Base-by-base conservation (phyloP, 1,140 invertebrate genomes). In the Trialeurodes vaporariorum region DNA sequence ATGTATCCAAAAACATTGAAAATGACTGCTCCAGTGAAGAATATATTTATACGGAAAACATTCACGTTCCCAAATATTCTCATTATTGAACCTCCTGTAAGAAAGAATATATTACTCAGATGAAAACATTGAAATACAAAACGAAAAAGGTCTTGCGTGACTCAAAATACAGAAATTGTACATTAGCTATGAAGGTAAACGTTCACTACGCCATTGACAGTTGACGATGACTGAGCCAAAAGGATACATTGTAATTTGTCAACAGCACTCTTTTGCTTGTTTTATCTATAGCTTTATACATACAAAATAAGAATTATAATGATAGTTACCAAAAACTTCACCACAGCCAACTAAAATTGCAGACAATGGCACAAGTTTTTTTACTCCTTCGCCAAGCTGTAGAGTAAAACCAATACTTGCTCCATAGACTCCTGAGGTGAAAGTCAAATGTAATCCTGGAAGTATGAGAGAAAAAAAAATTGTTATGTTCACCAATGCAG, bases 381-480 rank as follows among this genome's bases (percentile, higher is more conserved):
- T 96, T 0, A 88, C 84, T 62, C 87, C 83, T 1, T 85, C 81
- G 0, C 91, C 90, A 77, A 97, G 88, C 12, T 81, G 76, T 61
- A 82, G 75, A 0, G 93, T 96, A 70, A 93, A 92, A 0, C 93
- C 91, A 70, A 98, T 87, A 72, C 90, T 87, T 0, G 92, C 84
- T n/a, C 93, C 90, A 78, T 98, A 98, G 0, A 98, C 93, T 1
- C 93, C 94, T 75, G 92, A 94, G 79, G 91, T 96, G 82, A 98
- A 98, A 0, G 93, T 94, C 40, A 96, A 78, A 70, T 94, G 92
- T 25, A 98, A 77, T 60, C 96, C 96, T 91, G 77, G 59, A 70
- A 75, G 67, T 70, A 11, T 34, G 68, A 66, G 27, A 61, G 24
- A 23, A 27, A n/a, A 61, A 66, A 25, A 58, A 61, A 58, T n/a